phyloP scores from a whole-genome alignment of 1,140 invertebrate genomes.

The Pseudachorutes palmiensis region DNA sequence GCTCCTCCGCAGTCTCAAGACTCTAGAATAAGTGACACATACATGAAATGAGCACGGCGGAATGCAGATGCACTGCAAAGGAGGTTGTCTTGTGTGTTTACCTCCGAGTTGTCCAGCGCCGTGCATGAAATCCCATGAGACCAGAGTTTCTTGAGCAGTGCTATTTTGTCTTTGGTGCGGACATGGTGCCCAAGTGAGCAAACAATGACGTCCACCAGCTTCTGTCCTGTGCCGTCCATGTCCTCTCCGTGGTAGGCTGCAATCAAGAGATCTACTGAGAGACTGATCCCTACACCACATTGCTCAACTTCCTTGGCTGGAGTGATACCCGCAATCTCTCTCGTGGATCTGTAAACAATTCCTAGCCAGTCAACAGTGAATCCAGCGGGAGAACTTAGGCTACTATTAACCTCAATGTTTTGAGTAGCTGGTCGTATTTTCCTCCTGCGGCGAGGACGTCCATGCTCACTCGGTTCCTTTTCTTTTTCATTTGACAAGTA shows the following conservation, averaged over 20 bases:
- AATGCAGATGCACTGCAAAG: not conserved
- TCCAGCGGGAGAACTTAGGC: not conserved
- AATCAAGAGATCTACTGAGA: slow-evolving; percentile 61
- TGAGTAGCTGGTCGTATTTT: slow-evolving; percentile 49
- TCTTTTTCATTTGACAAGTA: slow-evolving; percentile 53
- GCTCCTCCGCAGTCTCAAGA: slow-evolving; percentile 59
- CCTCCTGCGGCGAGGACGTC: slow-evolving; percentile 61
- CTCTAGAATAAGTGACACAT: slow-evolving; percentile 41
- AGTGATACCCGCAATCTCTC: slow-evolving; percentile 42
- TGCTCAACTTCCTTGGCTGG: slow-evolving; percentile 45
- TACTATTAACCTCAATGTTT: slow-evolving; percentile 39
- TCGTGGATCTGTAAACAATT: slow-evolving; percentile 41
- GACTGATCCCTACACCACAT: slow-evolving; percentile 62
- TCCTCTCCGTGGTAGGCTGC: slow-evolving; percentile 46
- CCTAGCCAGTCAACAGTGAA: not conserved
- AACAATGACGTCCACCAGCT: slow-evolving; percentile 56
- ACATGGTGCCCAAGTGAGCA: slow-evolving; percentile 52
- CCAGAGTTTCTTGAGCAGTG: slow-evolving; percentile 54
- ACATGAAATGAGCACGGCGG: too few species aligned
- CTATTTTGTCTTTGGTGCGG: slow-evolving; percentile 55
- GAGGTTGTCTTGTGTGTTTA: slow-evolving; percentile 30
- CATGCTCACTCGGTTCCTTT: slow-evolving; percentile 47
- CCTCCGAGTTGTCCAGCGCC: slow-evolving; percentile 47
- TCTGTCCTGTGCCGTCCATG: slow-evolving; percentile 42
- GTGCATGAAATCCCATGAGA: slow-evolving; percentile 49